A percentile compares a stretch with the other conserved stretches of the same genome.
Evolutionary conservation across 2,113 vertebrate genomes (phyloP).

Genomic region (Origma solitaria): DNA sequence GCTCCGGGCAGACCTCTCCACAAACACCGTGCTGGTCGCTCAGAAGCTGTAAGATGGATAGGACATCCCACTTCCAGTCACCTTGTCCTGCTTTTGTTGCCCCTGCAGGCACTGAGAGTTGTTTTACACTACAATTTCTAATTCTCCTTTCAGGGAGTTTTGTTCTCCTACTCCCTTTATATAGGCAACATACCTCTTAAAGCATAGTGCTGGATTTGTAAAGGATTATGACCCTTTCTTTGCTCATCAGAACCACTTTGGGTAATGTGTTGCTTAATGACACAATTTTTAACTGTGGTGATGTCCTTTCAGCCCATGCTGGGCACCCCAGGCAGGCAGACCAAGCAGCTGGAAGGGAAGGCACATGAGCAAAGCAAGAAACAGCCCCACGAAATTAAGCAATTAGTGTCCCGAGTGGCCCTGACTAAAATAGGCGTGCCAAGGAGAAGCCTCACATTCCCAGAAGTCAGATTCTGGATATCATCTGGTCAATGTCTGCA

Average conservation of each 20-base stretch:
- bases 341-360: not conserved
- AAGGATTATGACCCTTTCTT: not conserved
- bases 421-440: not conserved
- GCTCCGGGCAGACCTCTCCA: not conserved
- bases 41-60: not conserved
- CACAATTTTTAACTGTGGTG: not conserved
- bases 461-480: not conserved
- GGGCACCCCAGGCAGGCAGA: not conserved
- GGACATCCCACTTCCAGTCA: not conserved
- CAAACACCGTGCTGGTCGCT: not conserved
- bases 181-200: not conserved
- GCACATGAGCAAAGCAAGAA: not conserved
- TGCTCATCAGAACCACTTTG: not conserved
- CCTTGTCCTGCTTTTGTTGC: not conserved
- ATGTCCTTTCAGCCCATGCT: accelerated
- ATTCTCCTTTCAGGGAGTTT: not conserved
- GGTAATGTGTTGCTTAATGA: not conserved
- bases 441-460: not conserved
- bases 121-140: not conserved
- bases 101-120: not conserved
- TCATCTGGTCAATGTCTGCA: not conserved
- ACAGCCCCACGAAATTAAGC: not conserved
- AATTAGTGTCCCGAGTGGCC: not conserved
- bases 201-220: not conserved
- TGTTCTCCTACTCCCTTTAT: not conserved